Evolutionary conservation across 2,797 vertebrate species (phyloP).

Genomic region (Alcedo atthis): DNA sequence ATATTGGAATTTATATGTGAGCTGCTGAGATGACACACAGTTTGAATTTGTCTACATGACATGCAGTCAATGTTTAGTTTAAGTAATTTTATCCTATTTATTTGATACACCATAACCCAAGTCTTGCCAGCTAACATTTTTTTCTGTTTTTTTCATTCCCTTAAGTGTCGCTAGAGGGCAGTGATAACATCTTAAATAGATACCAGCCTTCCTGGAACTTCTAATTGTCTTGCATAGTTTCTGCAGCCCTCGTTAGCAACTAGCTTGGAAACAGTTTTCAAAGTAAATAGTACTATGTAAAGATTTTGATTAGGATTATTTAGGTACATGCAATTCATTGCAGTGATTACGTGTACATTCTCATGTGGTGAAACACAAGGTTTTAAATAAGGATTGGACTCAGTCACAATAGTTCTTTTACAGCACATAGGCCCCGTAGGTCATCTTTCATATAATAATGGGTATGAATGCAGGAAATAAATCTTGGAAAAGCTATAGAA

Average conservation of each 20-base stretch:
- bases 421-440: neutral
- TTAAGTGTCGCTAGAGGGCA: neutral
- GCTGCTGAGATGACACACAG: neutral
- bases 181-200: neutral
- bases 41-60: neutral
- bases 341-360: neutral
- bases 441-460: neutral
- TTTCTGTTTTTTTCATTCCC: too few species aligned
- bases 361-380: neutral
- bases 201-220: neutral
- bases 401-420: neutral
- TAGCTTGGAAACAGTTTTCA: neutral
- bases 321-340: neutral
- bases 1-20: neutral
- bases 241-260: neutral
- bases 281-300: neutral
- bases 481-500: neutral
- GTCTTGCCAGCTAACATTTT: neutral
- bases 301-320: neutral
- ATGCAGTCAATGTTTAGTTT: neutral
- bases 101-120: neutral
- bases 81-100: neutral
- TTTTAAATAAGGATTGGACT: neutral
- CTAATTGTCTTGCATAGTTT: neutral
- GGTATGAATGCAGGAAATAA: neutral